These are phyloP conservation scores for Sebastes miniatus DNA, from an alignment of 2,797 vertebrate species.

Conservation along the genomic window DNA sequence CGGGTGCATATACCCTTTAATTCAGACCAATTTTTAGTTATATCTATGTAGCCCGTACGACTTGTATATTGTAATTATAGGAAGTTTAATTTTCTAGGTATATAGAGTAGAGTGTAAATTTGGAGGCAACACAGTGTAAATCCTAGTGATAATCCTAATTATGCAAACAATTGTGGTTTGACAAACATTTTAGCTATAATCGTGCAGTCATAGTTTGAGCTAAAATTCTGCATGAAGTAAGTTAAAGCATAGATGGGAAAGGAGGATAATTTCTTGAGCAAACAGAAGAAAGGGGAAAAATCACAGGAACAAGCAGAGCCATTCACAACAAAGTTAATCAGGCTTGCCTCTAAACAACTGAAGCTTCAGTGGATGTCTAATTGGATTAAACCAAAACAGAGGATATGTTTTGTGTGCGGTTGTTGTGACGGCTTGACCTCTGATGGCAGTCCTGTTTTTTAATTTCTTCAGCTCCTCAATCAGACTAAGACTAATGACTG, in stretches of 20 bases:
- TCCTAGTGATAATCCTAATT: constrained; percentile 5
- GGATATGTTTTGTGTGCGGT: constrained; percentile 68
- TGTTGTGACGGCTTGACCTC: constrained; percentile 78
- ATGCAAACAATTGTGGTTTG: neutral
- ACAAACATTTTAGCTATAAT: constrained; percentile 4
- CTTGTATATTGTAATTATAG: neutral
- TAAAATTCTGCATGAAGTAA: constrained; percentile 14
- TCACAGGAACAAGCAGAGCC: constrained; percentile 62
- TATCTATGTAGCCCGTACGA: neutral
- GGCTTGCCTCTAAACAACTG: constrained; percentile 75
- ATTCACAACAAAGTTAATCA: constrained; percentile 78
- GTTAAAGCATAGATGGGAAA: constrained; percentile 24
- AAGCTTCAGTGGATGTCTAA: constrained; percentile 79
- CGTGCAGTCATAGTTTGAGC: neutral
- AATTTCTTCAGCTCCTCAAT: constrained; percentile 75
- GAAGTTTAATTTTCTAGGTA: neutral
- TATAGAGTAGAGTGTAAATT: neutral
- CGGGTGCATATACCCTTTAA: neutral
- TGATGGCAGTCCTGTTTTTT: constrained; percentile 66
- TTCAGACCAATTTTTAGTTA: neutral
- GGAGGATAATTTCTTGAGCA: constrained; percentile 56
- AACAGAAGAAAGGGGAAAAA: constrained; percentile 55
- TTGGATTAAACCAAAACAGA: constrained; percentile 81
- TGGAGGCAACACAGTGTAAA: neutral
- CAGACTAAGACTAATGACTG: constrained; percentile 73